These are phyloP conservation scores for Paramacrobiotus metropolitanus DNA, from an alignment of 1,140 invertebrate species.

Conservation along the genomic window DNA sequence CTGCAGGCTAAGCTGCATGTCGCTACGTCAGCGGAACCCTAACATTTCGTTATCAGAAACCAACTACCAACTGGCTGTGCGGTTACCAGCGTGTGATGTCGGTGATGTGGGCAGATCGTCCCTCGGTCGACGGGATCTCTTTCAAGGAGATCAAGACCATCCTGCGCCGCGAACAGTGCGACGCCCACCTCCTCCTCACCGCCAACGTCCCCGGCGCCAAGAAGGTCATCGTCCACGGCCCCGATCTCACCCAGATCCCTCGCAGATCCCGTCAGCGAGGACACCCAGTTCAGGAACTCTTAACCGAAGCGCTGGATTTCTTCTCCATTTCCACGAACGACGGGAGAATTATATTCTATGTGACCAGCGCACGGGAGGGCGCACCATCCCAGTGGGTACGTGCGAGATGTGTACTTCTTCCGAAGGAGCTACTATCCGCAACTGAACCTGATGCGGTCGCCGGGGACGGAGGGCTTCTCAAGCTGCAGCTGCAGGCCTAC, in stretches of 20 bases:
- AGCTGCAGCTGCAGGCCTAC: constrained; percentile 72
- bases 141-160: constrained; percentile 99
- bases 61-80: constrained; percentile 75
- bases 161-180: constrained; percentile 91
- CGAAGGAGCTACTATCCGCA: constrained; percentile 79
- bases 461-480: no score
- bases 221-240: constrained; percentile 93
- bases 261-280: constrained; percentile 96
- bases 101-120: constrained; percentile 77
- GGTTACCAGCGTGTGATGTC: constrained; percentile 76
- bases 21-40: no score
- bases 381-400: constrained; percentile 78
- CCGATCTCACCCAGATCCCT: constrained; percentile 76
- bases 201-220: constrained; percentile 97
- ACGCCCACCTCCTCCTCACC: constrained; percentile 78
- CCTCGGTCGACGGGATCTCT: constrained; percentile 90
- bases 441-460: constrained; percentile 77
- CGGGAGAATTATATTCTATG: constrained; percentile 82
- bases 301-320: constrained; percentile 85
- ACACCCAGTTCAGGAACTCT: constrained; percentile 87
- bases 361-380: constrained; percentile 89
- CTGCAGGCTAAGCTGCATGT: no score
- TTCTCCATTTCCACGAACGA: constrained; percentile 78
- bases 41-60: no score
- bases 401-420: constrained; percentile 97